phyloP scores from a whole-genome alignment of 2,797 vertebrate genomes.

The Cuculus canorus region DNA sequence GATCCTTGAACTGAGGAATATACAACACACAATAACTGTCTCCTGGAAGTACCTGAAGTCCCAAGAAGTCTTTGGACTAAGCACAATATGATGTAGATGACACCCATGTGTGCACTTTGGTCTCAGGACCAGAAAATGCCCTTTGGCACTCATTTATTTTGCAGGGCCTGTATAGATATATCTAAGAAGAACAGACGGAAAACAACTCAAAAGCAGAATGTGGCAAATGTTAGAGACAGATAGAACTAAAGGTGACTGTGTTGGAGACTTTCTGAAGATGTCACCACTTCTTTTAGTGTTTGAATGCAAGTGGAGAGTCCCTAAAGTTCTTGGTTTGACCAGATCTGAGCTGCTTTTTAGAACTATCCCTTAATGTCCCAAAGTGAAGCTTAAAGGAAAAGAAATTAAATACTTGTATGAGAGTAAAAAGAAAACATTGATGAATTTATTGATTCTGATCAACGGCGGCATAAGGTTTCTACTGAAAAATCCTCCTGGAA shows the following conservation, averaged over 20 bases:
- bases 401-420: not conserved
- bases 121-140: not conserved
- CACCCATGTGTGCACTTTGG: not conserved
- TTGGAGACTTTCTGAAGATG: not conserved
- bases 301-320: not conserved
- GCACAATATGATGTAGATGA: rapidly evolving
- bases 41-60: not conserved
- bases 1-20: not conserved
- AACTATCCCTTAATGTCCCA: not conserved
- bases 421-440: not conserved
- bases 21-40: not conserved
- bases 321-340: not conserved
- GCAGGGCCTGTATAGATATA: not conserved
- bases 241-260: not conserved
- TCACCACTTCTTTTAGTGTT: not conserved
- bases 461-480: not conserved
- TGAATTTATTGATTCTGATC: not conserved
- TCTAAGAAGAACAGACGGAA: not conserved
- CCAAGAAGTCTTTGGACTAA: not conserved
- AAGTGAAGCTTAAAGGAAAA: not conserved
- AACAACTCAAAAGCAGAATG: not conserved
- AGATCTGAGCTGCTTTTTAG: not conserved
- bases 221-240: not conserved
- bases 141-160: not conserved
- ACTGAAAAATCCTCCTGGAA: not conserved